phyloP scores from a whole-genome alignment of 2,888 invertebrate species.

The Apomyelois bistriatella region DNA sequence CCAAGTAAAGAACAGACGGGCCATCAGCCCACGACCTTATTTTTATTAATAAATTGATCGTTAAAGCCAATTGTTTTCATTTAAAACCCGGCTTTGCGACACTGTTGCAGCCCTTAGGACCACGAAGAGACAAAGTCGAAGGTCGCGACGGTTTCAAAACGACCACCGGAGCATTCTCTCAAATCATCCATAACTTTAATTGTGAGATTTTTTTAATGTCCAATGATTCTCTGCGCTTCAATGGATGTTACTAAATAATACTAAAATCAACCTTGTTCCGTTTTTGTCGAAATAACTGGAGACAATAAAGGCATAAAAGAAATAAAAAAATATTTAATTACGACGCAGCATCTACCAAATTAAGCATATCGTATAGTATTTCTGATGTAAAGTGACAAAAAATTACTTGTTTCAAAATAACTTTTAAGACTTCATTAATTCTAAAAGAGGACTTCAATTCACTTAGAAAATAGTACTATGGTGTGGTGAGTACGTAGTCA shows the following conservation, averaged over 20 bases:
- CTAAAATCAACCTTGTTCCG: slow-evolving; percentile 7
- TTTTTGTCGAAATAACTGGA: slow-evolving; percentile 7
- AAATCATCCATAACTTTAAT: slow-evolving; percentile 9
- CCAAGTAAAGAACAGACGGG: no score
- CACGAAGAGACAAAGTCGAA: neutral
- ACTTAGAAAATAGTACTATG: no score
- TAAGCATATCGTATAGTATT: no score
- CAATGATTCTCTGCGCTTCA: slow-evolving; percentile 18
- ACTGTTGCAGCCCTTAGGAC: neutral
- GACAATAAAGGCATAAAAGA: neutral
- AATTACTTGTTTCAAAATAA: no score
- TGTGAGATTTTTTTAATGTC: slow-evolving; percentile 25
- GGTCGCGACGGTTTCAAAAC: slow-evolving; percentile 9
- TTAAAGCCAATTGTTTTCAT: no score
- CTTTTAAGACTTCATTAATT: no score
- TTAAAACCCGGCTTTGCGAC: no score
- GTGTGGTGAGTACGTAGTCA: no score
- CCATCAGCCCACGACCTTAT: no score
- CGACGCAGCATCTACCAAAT: neutral
- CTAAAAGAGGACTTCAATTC: no score
- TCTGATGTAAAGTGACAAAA: neutral
- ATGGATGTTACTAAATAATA: slow-evolving; percentile 9
- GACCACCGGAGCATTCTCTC: slow-evolving; percentile 6
- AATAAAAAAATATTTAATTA: neutral
- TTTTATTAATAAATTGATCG: no score